Evolutionary conservation across 2,113 vertebrate species (phyloP).

Genomic region (Lagopus leucura): DNA sequence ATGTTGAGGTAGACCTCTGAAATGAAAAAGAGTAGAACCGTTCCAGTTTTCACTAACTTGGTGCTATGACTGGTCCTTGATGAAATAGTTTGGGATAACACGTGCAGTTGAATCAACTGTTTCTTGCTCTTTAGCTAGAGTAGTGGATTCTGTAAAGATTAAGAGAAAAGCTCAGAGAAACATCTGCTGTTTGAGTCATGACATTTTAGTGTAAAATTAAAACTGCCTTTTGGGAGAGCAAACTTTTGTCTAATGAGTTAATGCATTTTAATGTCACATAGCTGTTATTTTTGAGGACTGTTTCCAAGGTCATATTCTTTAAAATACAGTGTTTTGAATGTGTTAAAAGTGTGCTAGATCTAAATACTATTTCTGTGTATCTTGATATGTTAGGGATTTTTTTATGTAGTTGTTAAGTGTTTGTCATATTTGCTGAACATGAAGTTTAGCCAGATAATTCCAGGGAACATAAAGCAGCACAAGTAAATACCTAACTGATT

Average conservation of each 20-base stretch:
- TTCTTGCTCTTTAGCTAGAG: slow-evolving; percentile 31
- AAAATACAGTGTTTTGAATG: background rate
- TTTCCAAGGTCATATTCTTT: background rate
- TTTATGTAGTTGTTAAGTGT: background rate
- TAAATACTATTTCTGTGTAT: background rate
- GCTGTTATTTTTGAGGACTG: background rate
- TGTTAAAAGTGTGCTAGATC: background rate
- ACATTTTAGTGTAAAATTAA: slow-evolving; percentile 45
- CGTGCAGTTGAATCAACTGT: background rate
- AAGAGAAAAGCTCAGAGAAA: slow-evolving; percentile 27
- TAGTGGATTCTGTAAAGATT: background rate
- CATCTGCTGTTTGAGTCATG: slow-evolving; percentile 45
- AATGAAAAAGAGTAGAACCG: background rate
- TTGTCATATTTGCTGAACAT: background rate
- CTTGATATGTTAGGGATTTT: background rate
- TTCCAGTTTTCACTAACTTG: background rate
- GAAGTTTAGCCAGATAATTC: background rate
- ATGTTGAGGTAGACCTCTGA: background rate
- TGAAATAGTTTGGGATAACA: background rate
- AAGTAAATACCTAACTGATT: background rate
- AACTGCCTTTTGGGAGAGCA: background rate
- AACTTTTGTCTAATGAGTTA: slow-evolving; percentile 42
- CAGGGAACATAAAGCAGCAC: background rate
- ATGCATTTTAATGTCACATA: slow-evolving; percentile 34
- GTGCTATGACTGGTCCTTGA: accelerated